Evolutionary conservation across 2,888 invertebrate genomes (phyloP).

Genomic region (Phanerotoma sp.): DNA sequence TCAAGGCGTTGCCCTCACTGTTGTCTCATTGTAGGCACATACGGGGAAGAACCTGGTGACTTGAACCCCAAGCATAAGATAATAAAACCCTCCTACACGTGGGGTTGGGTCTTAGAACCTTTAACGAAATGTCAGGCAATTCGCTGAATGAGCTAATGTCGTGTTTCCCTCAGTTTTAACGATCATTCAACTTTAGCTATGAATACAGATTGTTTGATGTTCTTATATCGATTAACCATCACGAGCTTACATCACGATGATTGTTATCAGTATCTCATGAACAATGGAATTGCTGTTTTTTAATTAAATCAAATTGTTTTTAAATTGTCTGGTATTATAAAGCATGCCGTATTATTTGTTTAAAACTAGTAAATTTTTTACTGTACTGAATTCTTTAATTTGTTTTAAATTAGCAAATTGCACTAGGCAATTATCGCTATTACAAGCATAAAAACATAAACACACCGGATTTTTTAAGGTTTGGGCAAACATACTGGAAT

Average conservation of each 20-base stretch:
- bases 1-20: slow-evolving; percentile 27
- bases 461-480: too few relatives aligned
- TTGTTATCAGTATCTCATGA: too few relatives aligned
- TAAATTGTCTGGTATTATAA: too few relatives aligned
- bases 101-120: slow-evolving; percentile 36
- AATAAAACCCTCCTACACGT: slow-evolving; percentile 18
- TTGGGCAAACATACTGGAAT: too few relatives aligned
- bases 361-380: too few relatives aligned
- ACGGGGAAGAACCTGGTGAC: slow-evolving; percentile 9
- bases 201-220: slow-evolving; percentile 12
- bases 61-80: slow-evolving; percentile 23
- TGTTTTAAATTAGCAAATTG: too few relatives aligned
- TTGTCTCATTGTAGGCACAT: slow-evolving; percentile 1
- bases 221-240: slow-evolving; percentile 14
- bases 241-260: neutral
- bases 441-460: too few relatives aligned
- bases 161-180: slow-evolving; percentile 19
- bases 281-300: too few relatives aligned
- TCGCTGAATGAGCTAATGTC: slow-evolving; percentile 39
- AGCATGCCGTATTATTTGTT: too few relatives aligned
- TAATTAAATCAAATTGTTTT: too few relatives aligned
- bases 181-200: slow-evolving; percentile 11
- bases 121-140: slow-evolving; percentile 51
- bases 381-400: too few relatives aligned
- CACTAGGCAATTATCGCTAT: too few relatives aligned